These are phyloP conservation scores for Helogale parvula DNA, from an alignment of 2,113 vertebrate genomes.

Conservation along the genomic window DNA sequence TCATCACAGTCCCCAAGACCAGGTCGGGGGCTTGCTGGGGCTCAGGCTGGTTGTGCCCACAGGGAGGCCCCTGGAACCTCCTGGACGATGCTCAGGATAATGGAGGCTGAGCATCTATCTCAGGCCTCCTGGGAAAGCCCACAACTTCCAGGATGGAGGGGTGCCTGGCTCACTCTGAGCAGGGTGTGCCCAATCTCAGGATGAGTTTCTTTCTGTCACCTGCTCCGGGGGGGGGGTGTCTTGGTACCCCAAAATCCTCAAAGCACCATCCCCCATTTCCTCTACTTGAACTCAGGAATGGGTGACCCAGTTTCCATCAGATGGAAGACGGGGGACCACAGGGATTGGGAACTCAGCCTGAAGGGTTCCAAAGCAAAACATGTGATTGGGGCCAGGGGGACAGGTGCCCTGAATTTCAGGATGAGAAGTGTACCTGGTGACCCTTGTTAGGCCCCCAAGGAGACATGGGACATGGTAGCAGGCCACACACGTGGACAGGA, in stretches of 20 bases:
- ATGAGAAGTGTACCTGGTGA: rapidly evolving
- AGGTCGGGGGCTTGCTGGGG: rapidly evolving
- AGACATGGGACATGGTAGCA: not conserved
- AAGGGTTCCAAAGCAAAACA: not conserved
- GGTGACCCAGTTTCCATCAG: not conserved
- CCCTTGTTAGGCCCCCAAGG: not conserved
- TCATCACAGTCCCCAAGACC: not conserved
- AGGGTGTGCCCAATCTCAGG: not conserved
- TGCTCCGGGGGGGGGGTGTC: not conserved
- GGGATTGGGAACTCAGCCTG: not conserved
- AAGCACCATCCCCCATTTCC: not conserved
- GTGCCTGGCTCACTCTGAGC: too few species aligned
- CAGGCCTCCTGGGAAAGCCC: not conserved
- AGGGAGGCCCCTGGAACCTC: not conserved
- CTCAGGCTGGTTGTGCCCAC: rapidly evolving
- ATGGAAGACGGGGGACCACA: not conserved
- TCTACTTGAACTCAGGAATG: not conserved
- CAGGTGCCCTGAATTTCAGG: not conserved
- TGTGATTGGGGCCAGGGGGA: not conserved
- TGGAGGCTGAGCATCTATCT: not conserved
- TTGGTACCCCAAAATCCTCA: not conserved
- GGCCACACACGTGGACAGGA: not conserved
- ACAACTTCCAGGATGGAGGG: not conserved
- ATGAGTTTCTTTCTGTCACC: not conserved
- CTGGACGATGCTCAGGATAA: not conserved